These are phyloP conservation scores for Drosophila recens DNA, from an alignment of 2,888 invertebrate species.

Conservation along the genomic window DNA sequence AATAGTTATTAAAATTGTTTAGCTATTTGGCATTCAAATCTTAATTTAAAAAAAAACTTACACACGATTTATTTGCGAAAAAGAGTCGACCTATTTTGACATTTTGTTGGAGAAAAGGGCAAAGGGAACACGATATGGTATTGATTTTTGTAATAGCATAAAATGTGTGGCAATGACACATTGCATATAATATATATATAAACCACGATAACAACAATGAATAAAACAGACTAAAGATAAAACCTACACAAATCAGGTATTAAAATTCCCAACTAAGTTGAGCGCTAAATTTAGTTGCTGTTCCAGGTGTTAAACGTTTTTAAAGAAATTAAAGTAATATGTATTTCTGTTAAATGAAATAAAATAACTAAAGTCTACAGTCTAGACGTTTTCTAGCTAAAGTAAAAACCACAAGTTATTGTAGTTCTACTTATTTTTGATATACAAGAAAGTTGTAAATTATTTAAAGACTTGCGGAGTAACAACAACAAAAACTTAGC, in stretches of 20 bases:
- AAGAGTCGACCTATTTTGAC: neutral
- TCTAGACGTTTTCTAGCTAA: neutral
- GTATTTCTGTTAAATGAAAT: neutral
- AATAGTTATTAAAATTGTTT: too few species aligned
- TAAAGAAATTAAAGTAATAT: neutral
- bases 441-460: constrained; percentile 2
- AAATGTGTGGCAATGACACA: constrained; percentile 17
- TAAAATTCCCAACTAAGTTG: constrained; percentile 2
- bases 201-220: neutral
- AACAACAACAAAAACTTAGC: constrained; percentile 16
- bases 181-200: constrained; percentile 5
- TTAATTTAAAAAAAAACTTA: too few species aligned
- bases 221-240: neutral
- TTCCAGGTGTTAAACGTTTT: neutral
- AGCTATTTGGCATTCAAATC: too few species aligned
- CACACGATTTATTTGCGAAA: too few species aligned
- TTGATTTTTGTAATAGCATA: neutral
- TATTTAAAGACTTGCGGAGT: neutral
- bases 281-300: neutral
- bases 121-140: neutral
- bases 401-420: neutral
- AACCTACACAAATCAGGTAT: neutral
- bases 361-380: neutral
- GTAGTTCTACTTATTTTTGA: neutral
- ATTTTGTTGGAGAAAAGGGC: neutral